Conservation (phyloP, 2,113 vertebrate genomes). For the Pogonocichla stellata region DNA sequence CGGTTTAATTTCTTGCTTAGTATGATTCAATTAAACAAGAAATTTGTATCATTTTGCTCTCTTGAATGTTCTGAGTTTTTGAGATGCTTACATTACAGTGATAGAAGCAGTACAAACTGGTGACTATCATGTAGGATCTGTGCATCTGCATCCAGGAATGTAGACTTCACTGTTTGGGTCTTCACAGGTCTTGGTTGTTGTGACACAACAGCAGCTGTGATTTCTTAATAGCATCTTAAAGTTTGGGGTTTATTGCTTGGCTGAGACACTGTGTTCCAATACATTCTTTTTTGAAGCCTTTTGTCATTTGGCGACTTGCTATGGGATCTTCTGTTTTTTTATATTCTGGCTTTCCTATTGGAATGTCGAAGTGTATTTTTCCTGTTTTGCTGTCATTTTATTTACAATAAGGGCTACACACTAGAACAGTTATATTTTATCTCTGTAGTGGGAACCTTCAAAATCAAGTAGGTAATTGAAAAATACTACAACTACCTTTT, state of each 20-base stretch:
- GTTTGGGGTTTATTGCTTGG: background rate
- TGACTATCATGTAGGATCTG: accelerated
- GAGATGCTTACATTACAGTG: background rate
- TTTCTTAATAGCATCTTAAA: background rate
- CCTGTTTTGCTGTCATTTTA: background rate
- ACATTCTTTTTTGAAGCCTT: background rate
- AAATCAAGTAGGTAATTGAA: background rate
- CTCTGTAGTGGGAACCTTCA: background rate
- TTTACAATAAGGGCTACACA: background rate
- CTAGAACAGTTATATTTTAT: background rate
- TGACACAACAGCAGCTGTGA: background rate
- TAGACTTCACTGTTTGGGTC: background rate
- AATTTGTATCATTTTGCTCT: background rate
- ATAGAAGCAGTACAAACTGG: background rate
- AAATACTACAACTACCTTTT: background rate
- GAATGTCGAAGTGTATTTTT: background rate
- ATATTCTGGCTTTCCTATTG: background rate
- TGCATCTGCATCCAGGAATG: background rate
- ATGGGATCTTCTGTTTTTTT: background rate
- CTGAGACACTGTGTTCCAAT: background rate
- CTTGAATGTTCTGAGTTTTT: background rate
- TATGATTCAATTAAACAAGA: background rate
- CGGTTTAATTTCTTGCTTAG: background rate
- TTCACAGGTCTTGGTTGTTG: background rate
- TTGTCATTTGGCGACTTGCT: background rate